Evolutionary conservation across 2,888 invertebrate genomes (phyloP).

Genomic region (Hyles lineata): DNA sequence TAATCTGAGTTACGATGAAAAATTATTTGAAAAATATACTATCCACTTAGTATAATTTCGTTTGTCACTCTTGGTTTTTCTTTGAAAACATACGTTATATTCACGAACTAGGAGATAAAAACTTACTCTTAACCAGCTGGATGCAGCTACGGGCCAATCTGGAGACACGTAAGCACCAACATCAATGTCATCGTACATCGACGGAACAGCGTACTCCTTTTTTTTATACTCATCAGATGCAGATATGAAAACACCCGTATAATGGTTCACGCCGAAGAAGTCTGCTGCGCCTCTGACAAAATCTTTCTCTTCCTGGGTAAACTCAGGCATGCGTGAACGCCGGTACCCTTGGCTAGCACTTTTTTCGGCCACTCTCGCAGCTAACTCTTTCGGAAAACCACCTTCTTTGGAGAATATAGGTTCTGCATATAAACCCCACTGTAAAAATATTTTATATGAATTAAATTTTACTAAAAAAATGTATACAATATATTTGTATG

Average conservation of each 20-base stretch:
- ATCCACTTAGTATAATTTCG: too few species aligned
- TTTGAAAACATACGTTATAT: too few species aligned
- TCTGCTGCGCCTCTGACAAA: constrained; percentile 63
- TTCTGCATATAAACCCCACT: constrained; percentile 77
- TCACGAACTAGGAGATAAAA: constrained; percentile 21
- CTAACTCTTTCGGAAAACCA: constrained; percentile 81
- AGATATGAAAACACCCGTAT: constrained; percentile 69
- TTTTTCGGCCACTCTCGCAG: constrained; percentile 70
- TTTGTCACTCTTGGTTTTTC: too few species aligned
- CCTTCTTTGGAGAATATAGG: constrained; percentile 79
- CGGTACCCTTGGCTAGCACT: constrained; percentile 71
- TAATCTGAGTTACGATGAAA: too few species aligned
- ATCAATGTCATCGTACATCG: constrained; percentile 54
- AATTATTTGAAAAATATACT: too few species aligned
- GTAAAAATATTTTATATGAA: constrained; percentile 35
- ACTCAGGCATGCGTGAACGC: constrained; percentile 73
- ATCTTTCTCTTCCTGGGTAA: constrained; percentile 67
- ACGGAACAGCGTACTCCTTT: neutral
- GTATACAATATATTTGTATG: too few species aligned
- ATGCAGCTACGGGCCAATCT: constrained; percentile 59
- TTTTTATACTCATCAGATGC: constrained; percentile 19
- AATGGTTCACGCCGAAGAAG: constrained; percentile 87
- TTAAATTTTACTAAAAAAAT: too few species aligned
- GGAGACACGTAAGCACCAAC: constrained; percentile 43
- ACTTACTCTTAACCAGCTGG: constrained; percentile 61